Evolutionary conservation across 1,140 invertebrate species (phyloP).

Genomic region (Cydia pomonella): DNA sequence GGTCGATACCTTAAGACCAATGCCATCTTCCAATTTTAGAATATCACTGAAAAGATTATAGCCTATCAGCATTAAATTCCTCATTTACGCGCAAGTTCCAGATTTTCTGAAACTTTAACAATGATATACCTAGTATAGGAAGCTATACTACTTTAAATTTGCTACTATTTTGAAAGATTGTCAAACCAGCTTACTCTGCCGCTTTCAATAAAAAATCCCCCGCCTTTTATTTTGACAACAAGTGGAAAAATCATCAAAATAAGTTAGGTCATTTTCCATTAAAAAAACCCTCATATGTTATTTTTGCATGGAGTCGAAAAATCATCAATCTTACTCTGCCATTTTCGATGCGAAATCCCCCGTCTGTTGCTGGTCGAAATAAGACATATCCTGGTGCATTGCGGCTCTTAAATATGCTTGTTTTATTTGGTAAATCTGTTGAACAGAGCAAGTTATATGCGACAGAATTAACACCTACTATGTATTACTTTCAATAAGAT

Average conservation of each 20-base stretch:
- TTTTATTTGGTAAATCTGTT: slow-evolving; percentile 78
- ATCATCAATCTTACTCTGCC: slow-evolving; percentile 85
- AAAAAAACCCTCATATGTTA: no score
- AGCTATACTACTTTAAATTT: not conserved
- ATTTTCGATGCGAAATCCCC: slow-evolving; percentile 91
- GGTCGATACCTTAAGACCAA: slow-evolving; percentile 92
- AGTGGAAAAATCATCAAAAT: not conserved
- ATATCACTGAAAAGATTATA: slow-evolving; percentile 85
- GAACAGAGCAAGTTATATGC: not conserved
- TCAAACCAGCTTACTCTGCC: not conserved
- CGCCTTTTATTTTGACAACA: not conserved
- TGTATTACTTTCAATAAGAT: not conserved
- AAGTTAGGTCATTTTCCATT: no score
- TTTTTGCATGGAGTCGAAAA: not conserved
- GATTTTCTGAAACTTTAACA: not conserved
- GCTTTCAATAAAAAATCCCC: no score
- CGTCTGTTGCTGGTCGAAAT: slow-evolving; percentile 90
- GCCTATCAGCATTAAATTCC: not conserved
- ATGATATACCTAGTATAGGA: not conserved
- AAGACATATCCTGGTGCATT: slow-evolving; percentile 87
- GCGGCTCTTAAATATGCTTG: slow-evolving; percentile 82
- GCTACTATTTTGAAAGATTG: not conserved
- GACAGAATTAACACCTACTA: not conserved
- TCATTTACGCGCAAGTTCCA: not conserved
- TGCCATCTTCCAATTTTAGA: slow-evolving; percentile 91